Percentiles rank a stretch among this genome's conserved stretches.
Conservation (phyloP, 1,140 invertebrate species). For the Meloidogyne exigua region DNA sequence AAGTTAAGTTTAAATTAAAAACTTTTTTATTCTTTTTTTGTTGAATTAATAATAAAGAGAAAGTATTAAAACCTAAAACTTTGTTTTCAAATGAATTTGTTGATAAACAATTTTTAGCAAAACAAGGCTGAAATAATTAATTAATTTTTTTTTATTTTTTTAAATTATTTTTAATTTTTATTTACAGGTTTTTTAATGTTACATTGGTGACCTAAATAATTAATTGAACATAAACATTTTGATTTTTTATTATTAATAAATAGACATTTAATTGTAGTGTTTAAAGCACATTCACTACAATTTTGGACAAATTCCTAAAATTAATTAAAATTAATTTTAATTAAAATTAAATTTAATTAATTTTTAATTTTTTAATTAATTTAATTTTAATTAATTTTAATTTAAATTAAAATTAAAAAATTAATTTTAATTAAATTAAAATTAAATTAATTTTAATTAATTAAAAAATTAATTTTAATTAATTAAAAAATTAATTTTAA, state of each 20-base stretch:
- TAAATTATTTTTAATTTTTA: too few relatives aligned
- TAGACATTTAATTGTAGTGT: not conserved
- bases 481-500: too few relatives aligned
- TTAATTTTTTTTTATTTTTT: too few relatives aligned
- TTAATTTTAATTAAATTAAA: too few relatives aligned
- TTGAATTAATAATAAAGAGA: conserved; percentile 22
- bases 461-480: too few relatives aligned
- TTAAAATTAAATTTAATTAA: too few relatives aligned
- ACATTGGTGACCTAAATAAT: not conserved
- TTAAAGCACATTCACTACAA: not conserved
- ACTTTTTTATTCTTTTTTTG: not conserved
- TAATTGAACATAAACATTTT: not conserved
- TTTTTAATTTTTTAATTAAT: too few relatives aligned
- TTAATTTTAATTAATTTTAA: too few relatives aligned
- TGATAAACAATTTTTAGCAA: not conserved
- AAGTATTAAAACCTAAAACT: conserved; percentile 6
- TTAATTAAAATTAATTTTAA: too few relatives aligned
- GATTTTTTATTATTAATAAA: not conserved
- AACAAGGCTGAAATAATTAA: not conserved
- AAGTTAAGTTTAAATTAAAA: conserved; percentile 14
- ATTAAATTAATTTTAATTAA: too few relatives aligned
- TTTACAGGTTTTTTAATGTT: not conserved
- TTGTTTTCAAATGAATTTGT: not conserved
- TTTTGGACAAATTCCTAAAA: not conserved
- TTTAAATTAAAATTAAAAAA: too few relatives aligned